Conservation (phyloP, 2,113 vertebrate species). For the human (Homo sapiens) region DNA sequence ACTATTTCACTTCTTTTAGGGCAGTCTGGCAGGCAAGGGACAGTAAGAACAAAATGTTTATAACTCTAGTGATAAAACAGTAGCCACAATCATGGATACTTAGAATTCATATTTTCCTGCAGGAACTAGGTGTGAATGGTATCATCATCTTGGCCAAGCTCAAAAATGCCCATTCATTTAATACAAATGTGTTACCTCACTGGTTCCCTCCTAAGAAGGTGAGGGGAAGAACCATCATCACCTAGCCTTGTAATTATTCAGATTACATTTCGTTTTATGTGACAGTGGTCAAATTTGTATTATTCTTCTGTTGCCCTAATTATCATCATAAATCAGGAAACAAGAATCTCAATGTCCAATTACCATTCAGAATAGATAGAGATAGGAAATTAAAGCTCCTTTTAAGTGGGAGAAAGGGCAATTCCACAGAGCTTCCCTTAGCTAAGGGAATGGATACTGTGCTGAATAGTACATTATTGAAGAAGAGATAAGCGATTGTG, state of each 20-base stretch:
- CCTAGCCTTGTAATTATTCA: constrained; percentile 47
- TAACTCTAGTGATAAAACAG: not conserved
- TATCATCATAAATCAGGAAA: constrained; percentile 73
- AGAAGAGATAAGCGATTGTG: constrained; percentile 65
- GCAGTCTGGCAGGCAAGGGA: not conserved
- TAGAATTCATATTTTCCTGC: constrained; percentile 17
- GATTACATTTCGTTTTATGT: constrained; percentile 44
- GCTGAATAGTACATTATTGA: constrained; percentile 64
- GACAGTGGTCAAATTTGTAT: constrained; percentile 57
- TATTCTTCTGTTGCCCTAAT: constrained; percentile 57
- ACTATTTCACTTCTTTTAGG: not conserved
- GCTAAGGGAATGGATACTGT: constrained; percentile 20
- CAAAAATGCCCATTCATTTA: constrained; percentile 33
- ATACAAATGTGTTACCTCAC: not conserved
- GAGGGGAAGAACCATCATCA: not conserved
- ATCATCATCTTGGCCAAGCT: constrained; percentile 45
- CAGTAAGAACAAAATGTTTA: not conserved
- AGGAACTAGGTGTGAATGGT: not conserved
- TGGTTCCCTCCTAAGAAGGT: not conserved
- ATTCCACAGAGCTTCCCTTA: constrained; percentile 47
- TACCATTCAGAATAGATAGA: constrained; percentile 62
- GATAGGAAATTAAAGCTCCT: constrained; percentile 71
- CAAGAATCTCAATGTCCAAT: constrained; percentile 63
- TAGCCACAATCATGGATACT: not conserved
- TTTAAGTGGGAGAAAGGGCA: constrained; percentile 67